Base-by-base conservation (phyloP, 2,888 invertebrate genomes). In the Macrophya annulata region DNA sequence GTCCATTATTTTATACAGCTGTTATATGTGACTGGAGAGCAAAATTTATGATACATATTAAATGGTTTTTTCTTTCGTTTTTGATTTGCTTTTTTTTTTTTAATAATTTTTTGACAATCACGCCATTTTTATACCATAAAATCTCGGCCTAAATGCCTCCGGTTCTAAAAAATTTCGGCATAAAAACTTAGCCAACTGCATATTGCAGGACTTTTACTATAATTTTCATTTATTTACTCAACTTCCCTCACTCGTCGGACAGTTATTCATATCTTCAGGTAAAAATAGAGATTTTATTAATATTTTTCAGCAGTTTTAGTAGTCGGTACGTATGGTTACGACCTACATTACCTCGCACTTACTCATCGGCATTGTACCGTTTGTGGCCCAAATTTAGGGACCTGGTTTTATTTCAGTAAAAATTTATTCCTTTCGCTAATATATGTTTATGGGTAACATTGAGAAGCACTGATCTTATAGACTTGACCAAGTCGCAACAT, bases 401-500 rank as follows among this genome's bases (percentile, higher is more conserved):
- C 72, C 40, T n/a, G 72, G 72, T 72, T 43, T 72, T 15, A 74
- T 74, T 43, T 21, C 15, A 12, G n/a, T 21, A 9, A n/a, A 6
- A 43, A 43, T 59, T 59, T 4, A 65, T 10, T 12, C 37, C 37
- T 37, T 68, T 37, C 37, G 5, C 15, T 37, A 17, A n/a, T n/a
- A n/a, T n/a, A n/a, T n/a, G 15, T 68, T 25, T 37, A 68, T 68
- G 37, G 8, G 9, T 55, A 37, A 40, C 51, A 62, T 62, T 62
- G 81, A 81, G 81, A 40, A 62, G 40, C 81, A 59, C n/a, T 81
- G 62, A 43, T 81, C 43, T 81, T n/a, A n/a, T n/a, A 81, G 43
- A 81, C 25, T 48, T 25, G 12, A 9, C 51, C 48, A 12, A 21
- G n/a, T 71, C 76, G 48, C 15, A 15, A 31, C 10, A n/a, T 37